Percentiles rank a stretch among this genome's conserved stretches.
Evolutionary conservation across 2,888 invertebrate genomes (phyloP).

Genomic region (Pollenia labialis): DNA sequence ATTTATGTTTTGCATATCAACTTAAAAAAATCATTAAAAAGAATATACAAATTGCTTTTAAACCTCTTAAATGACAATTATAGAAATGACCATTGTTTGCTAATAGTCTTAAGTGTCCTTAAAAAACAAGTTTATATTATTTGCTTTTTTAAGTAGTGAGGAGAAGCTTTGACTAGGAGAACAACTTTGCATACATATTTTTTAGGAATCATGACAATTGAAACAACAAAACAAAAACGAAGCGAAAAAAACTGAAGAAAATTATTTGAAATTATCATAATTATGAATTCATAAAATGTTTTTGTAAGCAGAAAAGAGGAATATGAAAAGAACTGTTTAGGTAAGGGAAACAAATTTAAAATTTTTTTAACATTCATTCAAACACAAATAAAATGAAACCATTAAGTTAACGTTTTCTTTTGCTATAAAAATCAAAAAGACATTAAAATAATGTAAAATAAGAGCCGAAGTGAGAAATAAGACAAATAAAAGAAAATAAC

Average conservation of each 20-base stretch:
- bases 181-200: background rate
- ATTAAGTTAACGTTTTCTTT: slow-evolving; percentile 11
- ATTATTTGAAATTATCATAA: slow-evolving; percentile 37
- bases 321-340: background rate
- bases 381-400: background rate
- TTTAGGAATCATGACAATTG: background rate
- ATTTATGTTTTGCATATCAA: no score
- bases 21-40: no score
- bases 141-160: slow-evolving; percentile 43
- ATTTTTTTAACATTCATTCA: background rate
- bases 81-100: slow-evolving; percentile 27
- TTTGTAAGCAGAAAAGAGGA: background rate
- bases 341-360: background rate
- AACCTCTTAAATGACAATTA: slow-evolving; percentile 20
- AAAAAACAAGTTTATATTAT: slow-evolving; percentile 33
- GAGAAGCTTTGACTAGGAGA: background rate
- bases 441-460: slow-evolving; percentile 41
- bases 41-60: background rate
- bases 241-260: background rate
- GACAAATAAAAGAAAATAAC: slow-evolving; percentile 27
- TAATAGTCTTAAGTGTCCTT: slow-evolving; percentile 36
- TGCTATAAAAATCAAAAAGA: slow-evolving; percentile 28
- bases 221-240: slow-evolving; percentile 18
- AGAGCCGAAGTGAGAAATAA: background rate
- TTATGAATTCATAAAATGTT: slow-evolving; percentile 27